A percentile compares a stretch with the other conserved stretches of the same genome.
Conservation (phyloP, 2,888 invertebrate species). For the Apotomis capreana region DNA sequence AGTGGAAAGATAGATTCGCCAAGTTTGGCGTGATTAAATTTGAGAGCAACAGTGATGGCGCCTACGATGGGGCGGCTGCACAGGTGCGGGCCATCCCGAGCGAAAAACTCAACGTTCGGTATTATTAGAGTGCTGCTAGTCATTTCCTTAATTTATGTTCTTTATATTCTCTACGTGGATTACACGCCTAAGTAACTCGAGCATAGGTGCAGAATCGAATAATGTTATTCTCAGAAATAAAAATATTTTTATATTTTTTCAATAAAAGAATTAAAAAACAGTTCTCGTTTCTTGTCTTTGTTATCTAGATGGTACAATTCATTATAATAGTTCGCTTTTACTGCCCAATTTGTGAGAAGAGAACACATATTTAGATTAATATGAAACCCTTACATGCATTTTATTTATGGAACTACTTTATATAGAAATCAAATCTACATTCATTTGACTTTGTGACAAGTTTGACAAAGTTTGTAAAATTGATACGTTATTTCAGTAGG, state of each 20-base stretch:
- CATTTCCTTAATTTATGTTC: constrained; percentile 69
- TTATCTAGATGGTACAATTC: too few species aligned
- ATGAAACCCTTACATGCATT: background rate
- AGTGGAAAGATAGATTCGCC: constrained; percentile 73
- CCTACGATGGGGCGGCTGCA: constrained; percentile 79
- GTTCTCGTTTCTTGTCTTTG: background rate
- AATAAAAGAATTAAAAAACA: constrained; percentile 17
- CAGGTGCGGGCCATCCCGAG: constrained; percentile 78
- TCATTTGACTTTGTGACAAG: too few species aligned
- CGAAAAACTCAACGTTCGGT: constrained; percentile 79
- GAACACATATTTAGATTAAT: background rate
- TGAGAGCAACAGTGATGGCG: constrained; percentile 69
- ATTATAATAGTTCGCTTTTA: too few species aligned
- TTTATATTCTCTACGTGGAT: constrained; percentile 76
- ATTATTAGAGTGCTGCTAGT: constrained; percentile 78
- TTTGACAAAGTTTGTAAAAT: too few species aligned
- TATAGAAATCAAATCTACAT: too few species aligned
- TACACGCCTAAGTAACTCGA: constrained; percentile 64
- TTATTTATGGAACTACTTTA: too few species aligned
- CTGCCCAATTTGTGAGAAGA: too few species aligned
- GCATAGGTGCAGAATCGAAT: constrained; percentile 43
- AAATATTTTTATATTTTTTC: constrained; percentile 32
- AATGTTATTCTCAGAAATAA: constrained; percentile 39
- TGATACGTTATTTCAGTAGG: too few species aligned
- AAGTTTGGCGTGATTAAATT: constrained; percentile 80